Evolutionary conservation across 2,888 invertebrate genomes (phyloP).

Genomic region (Incurvaria masculella): DNA sequence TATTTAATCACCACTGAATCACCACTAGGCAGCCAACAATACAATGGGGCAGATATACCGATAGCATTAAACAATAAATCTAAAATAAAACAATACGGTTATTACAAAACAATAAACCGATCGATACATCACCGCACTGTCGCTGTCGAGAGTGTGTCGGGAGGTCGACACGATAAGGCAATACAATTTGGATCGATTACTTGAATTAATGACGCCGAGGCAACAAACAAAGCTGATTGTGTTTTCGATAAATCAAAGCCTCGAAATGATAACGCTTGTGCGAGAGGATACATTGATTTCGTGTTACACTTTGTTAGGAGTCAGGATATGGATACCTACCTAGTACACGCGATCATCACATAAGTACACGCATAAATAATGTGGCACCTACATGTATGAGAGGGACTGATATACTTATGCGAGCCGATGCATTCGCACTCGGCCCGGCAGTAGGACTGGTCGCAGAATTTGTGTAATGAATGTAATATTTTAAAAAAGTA

Average conservation of each 20-base stretch:
- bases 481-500: too few relatives aligned
- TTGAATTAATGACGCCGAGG: background rate
- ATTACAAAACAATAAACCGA: background rate
- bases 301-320: too few relatives aligned
- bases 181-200: background rate
- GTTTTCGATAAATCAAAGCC: background rate
- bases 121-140: background rate
- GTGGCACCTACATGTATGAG: too few relatives aligned
- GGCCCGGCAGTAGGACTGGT: too few relatives aligned
- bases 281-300: too few relatives aligned
- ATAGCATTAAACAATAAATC: background rate
- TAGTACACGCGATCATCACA: too few relatives aligned
- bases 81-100: background rate
- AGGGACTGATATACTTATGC: too few relatives aligned
- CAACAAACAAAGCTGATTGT: background rate
- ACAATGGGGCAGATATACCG: background rate
- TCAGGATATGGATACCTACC: too few relatives aligned
- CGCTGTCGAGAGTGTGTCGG: background rate
- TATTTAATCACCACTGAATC: background rate
- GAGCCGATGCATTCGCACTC: too few relatives aligned
- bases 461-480: too few relatives aligned
- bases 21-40: background rate
- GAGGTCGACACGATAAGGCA: background rate
- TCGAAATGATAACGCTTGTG: too few relatives aligned
- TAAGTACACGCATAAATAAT: too few relatives aligned